Percentiles rank a stretch among this genome's conserved stretches.
Conservation (phyloP, 92 coral and sea anemone genomes). For the Palythoa grandiflora region DNA sequence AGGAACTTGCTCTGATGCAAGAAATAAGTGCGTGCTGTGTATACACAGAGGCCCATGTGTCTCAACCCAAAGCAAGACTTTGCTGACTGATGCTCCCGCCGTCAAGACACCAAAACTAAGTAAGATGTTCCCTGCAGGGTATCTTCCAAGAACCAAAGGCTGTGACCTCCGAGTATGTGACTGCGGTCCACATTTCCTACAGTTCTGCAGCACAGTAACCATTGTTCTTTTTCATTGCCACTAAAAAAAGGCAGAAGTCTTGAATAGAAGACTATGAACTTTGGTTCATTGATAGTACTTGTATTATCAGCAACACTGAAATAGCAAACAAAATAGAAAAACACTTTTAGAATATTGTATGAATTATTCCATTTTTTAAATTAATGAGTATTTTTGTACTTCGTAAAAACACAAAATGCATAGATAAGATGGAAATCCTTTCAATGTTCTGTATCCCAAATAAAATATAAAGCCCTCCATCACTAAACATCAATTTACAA, state of each 20-base stretch:
- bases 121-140: background rate
- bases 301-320: conserved; percentile 6
- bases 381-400: background rate
- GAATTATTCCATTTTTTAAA: background rate
- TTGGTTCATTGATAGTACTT: background rate
- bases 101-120: conserved; percentile 28
- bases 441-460: background rate
- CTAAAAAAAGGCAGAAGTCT: conserved; percentile 18
- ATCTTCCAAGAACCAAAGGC: background rate
- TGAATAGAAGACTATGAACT: conserved; percentile 23
- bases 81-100: conserved; percentile 2
- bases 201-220: conserved; percentile 56
- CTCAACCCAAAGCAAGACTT: background rate
- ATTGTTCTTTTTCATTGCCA: conserved; percentile 46
- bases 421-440: background rate
- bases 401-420: conserved; percentile 2
- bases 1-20: conserved; percentile 31
- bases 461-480: background rate
- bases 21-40: conserved; percentile 16
- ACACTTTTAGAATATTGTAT: background rate
- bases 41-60: conserved; percentile 5
- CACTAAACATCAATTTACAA: background rate
- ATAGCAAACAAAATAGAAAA: conserved; percentile 8
- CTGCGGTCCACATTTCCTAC: conserved; percentile 32
- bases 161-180: conserved; percentile 2